phyloP scores from a whole-genome alignment of 2,797 vertebrate genomes.

The Acanthurus tractus region DNA sequence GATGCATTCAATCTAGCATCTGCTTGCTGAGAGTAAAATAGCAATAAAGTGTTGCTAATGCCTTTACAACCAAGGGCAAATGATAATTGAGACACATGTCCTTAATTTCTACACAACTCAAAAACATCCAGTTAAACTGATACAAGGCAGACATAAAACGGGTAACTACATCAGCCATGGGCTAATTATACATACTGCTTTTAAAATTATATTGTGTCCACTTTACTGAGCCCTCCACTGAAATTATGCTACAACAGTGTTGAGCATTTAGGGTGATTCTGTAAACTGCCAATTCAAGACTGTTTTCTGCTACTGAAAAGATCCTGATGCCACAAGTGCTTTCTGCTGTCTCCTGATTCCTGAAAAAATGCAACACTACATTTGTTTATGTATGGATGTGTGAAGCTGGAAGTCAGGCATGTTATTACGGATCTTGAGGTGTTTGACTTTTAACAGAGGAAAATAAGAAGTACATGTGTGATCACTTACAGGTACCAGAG shows the following conservation, averaged over 20 bases:
- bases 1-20: conserved; percentile 10
- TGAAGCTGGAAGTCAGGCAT: not conserved
- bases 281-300: not conserved
- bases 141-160: not conserved
- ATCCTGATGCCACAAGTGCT: not conserved
- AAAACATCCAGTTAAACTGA: not conserved
- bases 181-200: not conserved
- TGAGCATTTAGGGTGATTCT: conserved; percentile 1
- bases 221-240: not conserved
- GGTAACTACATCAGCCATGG: not conserved
- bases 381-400: conserved; percentile 1
- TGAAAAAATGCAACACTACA: conserved; percentile 19
- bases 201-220: not conserved
- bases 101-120: conserved; percentile 5
- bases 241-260: not conserved
- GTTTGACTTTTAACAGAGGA: not conserved
- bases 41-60: conserved; percentile 10
- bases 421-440: not conserved
- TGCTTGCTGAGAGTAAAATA: conserved; percentile 31
- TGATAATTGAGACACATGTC: not conserved
- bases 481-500: not conserved
- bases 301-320: not conserved
- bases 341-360: not conserved
- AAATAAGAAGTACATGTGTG: not conserved
- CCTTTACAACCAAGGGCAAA: not conserved